Evolutionary conservation across 2,113 vertebrate genomes (phyloP).

Genomic region (Lucifuga dentata): DNA sequence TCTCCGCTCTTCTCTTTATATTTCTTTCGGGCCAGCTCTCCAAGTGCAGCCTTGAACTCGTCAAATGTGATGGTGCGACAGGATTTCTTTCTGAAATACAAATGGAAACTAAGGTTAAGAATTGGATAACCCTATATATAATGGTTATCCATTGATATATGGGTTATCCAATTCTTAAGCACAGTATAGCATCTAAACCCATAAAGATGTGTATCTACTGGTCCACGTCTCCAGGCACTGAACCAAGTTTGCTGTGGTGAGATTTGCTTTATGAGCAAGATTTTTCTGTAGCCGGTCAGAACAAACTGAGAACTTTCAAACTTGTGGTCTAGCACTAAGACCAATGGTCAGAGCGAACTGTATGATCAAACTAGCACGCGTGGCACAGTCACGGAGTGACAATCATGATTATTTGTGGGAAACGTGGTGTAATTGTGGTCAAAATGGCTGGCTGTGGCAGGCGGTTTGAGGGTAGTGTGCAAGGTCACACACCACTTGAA

Average conservation of each 20-base stretch:
- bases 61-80: constrained; percentile 92
- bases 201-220: not conserved
- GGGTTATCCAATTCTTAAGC: too few relatives aligned
- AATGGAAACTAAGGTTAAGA: constrained; percentile 14
- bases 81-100: constrained; percentile 88
- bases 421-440: too few relatives aligned
- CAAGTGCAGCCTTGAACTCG: constrained; percentile 92
- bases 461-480: too few relatives aligned
- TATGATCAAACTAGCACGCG: too few relatives aligned
- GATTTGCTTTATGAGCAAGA: constrained; percentile 3
- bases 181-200: not conserved
- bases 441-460: too few relatives aligned
- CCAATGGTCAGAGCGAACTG: too few relatives aligned
- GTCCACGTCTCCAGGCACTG: not conserved
- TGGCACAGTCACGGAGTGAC: too few relatives aligned
- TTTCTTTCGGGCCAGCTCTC: constrained; percentile 91
- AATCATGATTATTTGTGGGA: too few relatives aligned
- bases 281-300: constrained; percentile 6
- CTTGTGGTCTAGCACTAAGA: too few relatives aligned
- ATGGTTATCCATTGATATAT: too few relatives aligned
- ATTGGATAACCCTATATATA: too few relatives aligned
- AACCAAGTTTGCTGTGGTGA: not conserved
- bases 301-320: constrained; percentile 42
- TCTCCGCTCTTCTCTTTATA: constrained; percentile 91
- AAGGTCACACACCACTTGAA: too few relatives aligned